phyloP scores from a whole-genome alignment of 2,797 vertebrate genomes.

The Capromys pilorides region DNA sequence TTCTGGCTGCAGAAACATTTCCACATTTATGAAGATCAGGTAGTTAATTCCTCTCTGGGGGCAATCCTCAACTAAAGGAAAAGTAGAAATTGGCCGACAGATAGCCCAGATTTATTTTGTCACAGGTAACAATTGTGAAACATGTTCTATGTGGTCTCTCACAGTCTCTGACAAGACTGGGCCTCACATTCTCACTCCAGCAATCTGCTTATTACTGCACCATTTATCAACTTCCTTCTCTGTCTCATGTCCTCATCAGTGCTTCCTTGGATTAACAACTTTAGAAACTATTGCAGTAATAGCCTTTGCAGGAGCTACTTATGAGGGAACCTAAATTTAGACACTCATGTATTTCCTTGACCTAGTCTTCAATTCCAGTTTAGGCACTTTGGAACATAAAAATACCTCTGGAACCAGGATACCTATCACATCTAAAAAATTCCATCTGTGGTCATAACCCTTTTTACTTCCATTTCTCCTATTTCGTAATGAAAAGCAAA shows the following conservation, averaged over 20 bases:
- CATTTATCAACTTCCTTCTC: background rate
- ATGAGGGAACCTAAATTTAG: background rate
- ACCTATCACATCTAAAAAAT: background rate
- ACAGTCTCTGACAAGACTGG: background rate
- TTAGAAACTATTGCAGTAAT: background rate
- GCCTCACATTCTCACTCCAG: background rate
- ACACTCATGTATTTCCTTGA: background rate
- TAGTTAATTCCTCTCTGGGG: background rate
- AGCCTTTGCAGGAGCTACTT: background rate
- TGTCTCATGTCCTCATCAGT: background rate
- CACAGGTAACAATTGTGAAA: background rate
- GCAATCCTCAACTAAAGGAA: background rate
- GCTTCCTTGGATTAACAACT: background rate
- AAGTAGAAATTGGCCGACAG: background rate
- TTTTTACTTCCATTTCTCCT: background rate
- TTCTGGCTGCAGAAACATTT: conserved; percentile 1
- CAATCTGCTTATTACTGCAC: background rate
- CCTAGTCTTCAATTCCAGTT: background rate
- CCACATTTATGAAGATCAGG: background rate
- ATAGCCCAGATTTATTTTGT: background rate
- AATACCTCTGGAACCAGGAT: background rate
- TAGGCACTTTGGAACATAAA: background rate
- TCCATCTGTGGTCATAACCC: background rate
- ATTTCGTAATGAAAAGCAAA: conserved; percentile 31
- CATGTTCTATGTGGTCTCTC: background rate